These are phyloP conservation scores for Campylorhamphus procurvoides DNA, from an alignment of 2,113 vertebrate species.

Conservation along the genomic window DNA sequence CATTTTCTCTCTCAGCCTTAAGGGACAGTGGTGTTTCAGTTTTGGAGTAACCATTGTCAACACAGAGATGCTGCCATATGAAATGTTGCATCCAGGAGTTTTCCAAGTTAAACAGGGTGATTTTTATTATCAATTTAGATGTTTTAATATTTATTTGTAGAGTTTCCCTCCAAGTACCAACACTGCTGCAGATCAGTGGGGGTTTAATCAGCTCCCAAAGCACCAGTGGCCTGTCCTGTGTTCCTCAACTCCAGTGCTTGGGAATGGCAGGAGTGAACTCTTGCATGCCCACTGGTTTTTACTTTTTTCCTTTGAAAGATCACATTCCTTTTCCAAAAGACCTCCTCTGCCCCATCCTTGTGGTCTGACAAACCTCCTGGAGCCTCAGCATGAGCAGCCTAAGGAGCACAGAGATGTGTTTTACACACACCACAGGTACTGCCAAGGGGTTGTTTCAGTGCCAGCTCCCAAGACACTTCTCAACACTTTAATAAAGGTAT, in stretches of 20 bases:
- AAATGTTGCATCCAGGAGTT: not conserved
- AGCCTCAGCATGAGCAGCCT: not conserved
- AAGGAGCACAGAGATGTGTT: not conserved
- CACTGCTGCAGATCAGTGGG: not conserved
- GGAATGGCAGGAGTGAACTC: not conserved
- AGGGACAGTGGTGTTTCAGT: fast-evolving
- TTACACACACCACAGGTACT: not conserved
- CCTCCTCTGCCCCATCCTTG: not conserved
- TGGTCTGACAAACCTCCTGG: not conserved
- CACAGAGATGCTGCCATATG: fast-evolving
- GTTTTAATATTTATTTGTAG: fast-evolving
- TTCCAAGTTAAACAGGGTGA: not conserved
- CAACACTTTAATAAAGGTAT: not conserved
- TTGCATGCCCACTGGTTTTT: not conserved
- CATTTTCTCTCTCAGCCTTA: not conserved
- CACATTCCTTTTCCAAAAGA: not conserved
- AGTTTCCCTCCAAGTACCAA: not conserved
- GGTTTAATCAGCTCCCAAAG: not conserved
- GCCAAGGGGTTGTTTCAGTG: not conserved
- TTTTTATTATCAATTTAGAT: not conserved
- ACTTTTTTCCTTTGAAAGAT: not conserved
- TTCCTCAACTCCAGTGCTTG: not conserved
- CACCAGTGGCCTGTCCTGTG: fast-evolving
- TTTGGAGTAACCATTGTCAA: not conserved
- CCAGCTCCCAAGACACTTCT: not conserved